Conservation (phyloP, 2,888 invertebrate species). For the Sialis fuliginosa region DNA sequence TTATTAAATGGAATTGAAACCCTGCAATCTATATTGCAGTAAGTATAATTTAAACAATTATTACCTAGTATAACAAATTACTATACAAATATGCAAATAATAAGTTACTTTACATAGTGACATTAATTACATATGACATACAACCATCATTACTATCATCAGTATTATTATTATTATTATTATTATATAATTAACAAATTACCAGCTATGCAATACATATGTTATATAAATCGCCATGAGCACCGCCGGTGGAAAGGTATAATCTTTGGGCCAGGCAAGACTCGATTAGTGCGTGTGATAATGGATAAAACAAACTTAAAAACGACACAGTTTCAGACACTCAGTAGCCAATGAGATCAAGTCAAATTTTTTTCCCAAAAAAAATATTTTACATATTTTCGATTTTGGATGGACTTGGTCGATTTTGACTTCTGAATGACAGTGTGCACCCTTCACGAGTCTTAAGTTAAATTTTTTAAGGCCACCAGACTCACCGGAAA, state of each 20-base stretch:
- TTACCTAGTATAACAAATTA: background rate
- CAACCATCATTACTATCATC: background rate
- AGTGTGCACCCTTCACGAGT: background rate
- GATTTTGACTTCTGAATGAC: too few relatives aligned
- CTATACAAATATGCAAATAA: background rate
- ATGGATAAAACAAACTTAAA: too few relatives aligned
- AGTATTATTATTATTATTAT: background rate
- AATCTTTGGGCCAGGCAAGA: too few relatives aligned
- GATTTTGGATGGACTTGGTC: too few relatives aligned
- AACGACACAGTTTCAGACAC: too few relatives aligned
- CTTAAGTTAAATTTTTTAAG: conserved; percentile 1
- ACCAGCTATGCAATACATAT: background rate
- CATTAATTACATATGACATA: background rate
- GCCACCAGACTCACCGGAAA: conserved; percentile 4
- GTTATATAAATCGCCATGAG: conserved; percentile 1
- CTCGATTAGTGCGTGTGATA: too few relatives aligned
- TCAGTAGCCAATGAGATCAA: too few relatives aligned
- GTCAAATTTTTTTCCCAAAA: too few relatives aligned
- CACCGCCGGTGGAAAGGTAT: conserved; percentile 2
- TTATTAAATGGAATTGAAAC: too few relatives aligned
- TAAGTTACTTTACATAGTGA: background rate
- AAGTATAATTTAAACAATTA: background rate
- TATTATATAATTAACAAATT: background rate
- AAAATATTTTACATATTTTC: too few relatives aligned
- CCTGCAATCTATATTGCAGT: too few relatives aligned